Evolutionary conservation across 1,140 invertebrate genomes (phyloP), one percentile per base, ranked within the genome.

Genomic region (Melanaphis sacchari): DNA sequence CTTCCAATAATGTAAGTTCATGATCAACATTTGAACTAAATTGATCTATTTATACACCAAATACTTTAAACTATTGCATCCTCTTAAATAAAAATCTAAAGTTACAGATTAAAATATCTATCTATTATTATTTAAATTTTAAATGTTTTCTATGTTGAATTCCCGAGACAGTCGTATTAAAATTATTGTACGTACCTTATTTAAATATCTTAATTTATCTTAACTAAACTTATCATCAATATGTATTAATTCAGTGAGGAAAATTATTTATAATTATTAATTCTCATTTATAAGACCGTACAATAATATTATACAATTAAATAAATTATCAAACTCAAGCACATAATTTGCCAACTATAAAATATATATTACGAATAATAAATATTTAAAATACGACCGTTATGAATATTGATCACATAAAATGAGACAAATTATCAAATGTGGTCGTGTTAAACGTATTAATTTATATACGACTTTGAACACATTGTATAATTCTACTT

Each of bases 401-500:
- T 84, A 84, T 40, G 8, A 84, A 41, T n/a, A 87, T 87, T 43
- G 11, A 87, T 46, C 26, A 46, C 41, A 26, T n/a, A n/a, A 87
- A 43, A 43, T n/a, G 40, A 46, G 18, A 43, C 41, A 43, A 87
- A 87, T 87, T 87, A 87, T 87, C 46, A 87, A 41, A 43, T 21
- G 43, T 6, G 26, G 43, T 46, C 84, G 31, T 46, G 84, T 43
- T 43, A 21, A 87, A 43, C 18, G 41, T n/a, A 84, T 87, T 87
- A 43, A 87, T 87, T 87, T 43, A 87, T 46, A 87, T n/a, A 87
- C 46, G n/a, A 85, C 41, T 43, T 31, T 43, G 46, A 87, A 41
- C 8, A 24, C 24, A 6, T 88, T 88, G 26, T 36, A 88, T 88
- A 24, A 49, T 88, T 88, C 85, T 49, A 49, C 85, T 88, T 36